A percentile compares a stretch with the other conserved stretches of the same genome.
Conservation (phyloP, 2,113 vertebrate genomes). For the Gallinago paraguaiae region DNA sequence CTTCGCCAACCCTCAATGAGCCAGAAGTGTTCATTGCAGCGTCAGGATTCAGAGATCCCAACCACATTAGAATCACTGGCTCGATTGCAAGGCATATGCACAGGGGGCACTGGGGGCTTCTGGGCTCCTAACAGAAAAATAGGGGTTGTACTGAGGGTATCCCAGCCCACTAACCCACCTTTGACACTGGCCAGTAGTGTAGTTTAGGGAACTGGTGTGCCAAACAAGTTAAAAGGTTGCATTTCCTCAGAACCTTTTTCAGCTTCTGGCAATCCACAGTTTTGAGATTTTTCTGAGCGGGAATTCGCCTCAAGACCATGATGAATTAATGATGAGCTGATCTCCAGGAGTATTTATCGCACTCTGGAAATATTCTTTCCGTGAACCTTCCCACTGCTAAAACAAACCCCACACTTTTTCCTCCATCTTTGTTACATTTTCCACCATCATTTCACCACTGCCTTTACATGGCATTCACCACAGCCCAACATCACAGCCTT, state of each 20-base stretch:
- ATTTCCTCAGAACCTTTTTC: not conserved
- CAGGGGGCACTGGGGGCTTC: not conserved
- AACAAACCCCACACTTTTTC: not conserved
- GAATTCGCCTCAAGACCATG: not conserved
- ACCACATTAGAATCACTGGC: not conserved
- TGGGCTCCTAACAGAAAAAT: not conserved
- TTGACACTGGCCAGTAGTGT: not conserved
- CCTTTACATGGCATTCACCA: not conserved
- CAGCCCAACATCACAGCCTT: not conserved
- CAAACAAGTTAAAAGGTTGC: not conserved
- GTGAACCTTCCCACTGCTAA: not conserved
- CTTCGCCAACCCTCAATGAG: not conserved
- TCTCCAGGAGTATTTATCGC: not conserved
- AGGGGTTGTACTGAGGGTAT: rapidly evolving
- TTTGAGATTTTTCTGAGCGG: not conserved
- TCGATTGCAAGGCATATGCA: rapidly evolving
- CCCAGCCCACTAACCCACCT: not conserved
- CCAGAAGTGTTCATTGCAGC: not conserved
- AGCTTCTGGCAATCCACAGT: not conserved
- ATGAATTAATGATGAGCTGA: not conserved
- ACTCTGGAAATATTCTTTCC: not conserved
- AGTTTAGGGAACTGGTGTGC: not conserved
- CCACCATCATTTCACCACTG: not conserved
- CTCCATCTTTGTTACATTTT: not conserved
- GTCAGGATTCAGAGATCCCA: not conserved